Evolutionary conservation across 1,140 invertebrate species (phyloP), one percentile per base, ranked within the genome.

Genomic region (Acyrthosiphon pisum): DNA sequence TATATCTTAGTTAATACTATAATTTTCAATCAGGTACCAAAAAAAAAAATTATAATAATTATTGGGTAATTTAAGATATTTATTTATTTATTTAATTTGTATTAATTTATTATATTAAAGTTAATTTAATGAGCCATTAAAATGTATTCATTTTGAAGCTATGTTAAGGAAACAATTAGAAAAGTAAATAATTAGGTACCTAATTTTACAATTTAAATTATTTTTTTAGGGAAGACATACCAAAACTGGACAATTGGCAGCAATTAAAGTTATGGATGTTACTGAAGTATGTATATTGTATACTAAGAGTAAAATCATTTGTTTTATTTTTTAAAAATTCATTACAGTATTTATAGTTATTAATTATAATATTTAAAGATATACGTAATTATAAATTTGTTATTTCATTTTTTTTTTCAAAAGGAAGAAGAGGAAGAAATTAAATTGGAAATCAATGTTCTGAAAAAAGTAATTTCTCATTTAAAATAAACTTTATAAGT

Each of bases 231-330:
- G 99, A 93, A 97, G 99, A n/a, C 99, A 99, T 95, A 99, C 99
- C 93, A 99, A 99, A 96, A 99, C 99, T 94, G 99, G 99, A 94
- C 99, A 99, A 96, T 96, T 99, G 96, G 99, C 99, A 94, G 99
- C 99, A 95, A 99, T 99, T 95, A 99, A 99, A 96, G 98, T 99
- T 95, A 99, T 99, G 99, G 99, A 99, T 96, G 99, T 99, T 94
- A 99, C 99, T 94, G 99, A 99, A 96, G 97, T 97, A 90, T 90
- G 89, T 56, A 88, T 93, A 81, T 94, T 94, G 90, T 84, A 35
- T 56, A 37, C 60, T 53, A 94, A 93, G 30, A 18, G 8, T 68
- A 68, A 68, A 37, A 83, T 37, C 2, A 37, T 83, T 37, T 83
- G 6, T 81, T 83, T 76, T 18, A 76, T 30, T 60, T 30, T 30